Percentiles rank a stretch among this genome's conserved stretches.
These are phyloP conservation scores for Philonicus albiceps DNA, from an alignment of 2,888 invertebrate genomes.

Conservation along the genomic window DNA sequence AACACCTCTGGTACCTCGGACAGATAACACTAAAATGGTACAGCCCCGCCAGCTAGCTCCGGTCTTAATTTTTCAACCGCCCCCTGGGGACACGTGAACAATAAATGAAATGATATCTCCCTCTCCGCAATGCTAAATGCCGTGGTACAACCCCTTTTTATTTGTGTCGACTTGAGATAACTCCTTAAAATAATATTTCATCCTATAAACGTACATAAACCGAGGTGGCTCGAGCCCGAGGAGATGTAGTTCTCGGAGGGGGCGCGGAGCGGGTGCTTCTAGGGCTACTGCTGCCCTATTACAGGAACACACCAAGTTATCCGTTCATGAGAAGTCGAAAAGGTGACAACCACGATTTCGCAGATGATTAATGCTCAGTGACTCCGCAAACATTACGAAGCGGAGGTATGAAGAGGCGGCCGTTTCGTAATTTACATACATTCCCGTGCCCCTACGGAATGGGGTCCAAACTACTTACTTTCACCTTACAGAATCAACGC, in stretches of 20 bases:
- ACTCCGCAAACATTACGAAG: conserved; percentile 31
- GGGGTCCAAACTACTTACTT: conserved; percentile 30
- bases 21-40: conserved; percentile 22
- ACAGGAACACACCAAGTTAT: conserved; percentile 16
- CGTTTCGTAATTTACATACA: conserved; percentile 44
- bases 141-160: conserved; percentile 48
- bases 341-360: conserved; percentile 48
- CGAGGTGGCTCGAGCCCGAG: conserved; percentile 21
- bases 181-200: conserved; percentile 50
- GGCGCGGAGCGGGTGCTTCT: background rate
- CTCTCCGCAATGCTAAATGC: conserved; percentile 45
- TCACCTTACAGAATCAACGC: conserved; percentile 41
- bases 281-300: conserved; percentile 32
- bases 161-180: conserved; percentile 48
- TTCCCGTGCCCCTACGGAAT: background rate
- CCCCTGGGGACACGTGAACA: conserved; percentile 51
- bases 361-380: conserved; percentile 48
- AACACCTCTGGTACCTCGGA: background rate
- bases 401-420: conserved; percentile 3
- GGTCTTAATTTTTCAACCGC: conserved; percentile 49
- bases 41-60: background rate
- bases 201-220: conserved; percentile 46
- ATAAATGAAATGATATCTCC: conserved; percentile 49
- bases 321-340: conserved; percentile 43
- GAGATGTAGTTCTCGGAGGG: background rate